Conservation (phyloP, 2,797 vertebrate genomes). For the Gymnothorax reevesii region DNA sequence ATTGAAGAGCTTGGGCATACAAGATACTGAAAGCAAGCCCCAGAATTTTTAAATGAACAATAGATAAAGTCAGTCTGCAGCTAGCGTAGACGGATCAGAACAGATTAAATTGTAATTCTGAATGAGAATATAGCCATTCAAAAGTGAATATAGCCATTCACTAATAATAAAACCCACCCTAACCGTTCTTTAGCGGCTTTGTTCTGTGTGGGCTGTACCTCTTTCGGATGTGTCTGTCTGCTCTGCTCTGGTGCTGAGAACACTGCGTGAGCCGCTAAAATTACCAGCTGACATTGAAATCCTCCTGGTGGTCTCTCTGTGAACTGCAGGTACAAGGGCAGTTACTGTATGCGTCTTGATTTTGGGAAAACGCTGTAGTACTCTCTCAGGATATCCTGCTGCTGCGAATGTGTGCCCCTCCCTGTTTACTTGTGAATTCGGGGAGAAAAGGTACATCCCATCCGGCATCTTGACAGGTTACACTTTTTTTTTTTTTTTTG, state of each 20-base stretch:
- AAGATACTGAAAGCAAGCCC: no score
- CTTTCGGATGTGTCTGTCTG: background rate
- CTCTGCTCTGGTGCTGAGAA: background rate
- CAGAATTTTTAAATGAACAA: no score
- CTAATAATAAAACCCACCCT: conserved; percentile 9
- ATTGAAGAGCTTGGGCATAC: no score
- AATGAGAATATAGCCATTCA: conserved; percentile 1
- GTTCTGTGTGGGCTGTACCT: background rate
- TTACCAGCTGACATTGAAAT: background rate
- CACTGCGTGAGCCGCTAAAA: background rate
- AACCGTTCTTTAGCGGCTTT: background rate
- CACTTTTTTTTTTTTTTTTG: no score
- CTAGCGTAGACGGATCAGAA: no score
- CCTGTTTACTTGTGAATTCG: background rate
- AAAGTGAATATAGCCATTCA: no score
- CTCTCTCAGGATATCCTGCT: background rate
- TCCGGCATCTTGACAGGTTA: no score
- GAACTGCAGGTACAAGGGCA: background rate
- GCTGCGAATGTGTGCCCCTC: background rate
- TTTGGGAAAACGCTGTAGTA: background rate
- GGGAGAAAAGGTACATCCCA: background rate
- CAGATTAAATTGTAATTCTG: background rate
- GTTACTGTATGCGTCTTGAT: no score
- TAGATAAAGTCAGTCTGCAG: no score
- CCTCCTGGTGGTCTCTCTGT: conserved; percentile 2